phyloP scores from a whole-genome alignment of 1,140 invertebrate species.

The Sminthurides bifidus region DNA sequence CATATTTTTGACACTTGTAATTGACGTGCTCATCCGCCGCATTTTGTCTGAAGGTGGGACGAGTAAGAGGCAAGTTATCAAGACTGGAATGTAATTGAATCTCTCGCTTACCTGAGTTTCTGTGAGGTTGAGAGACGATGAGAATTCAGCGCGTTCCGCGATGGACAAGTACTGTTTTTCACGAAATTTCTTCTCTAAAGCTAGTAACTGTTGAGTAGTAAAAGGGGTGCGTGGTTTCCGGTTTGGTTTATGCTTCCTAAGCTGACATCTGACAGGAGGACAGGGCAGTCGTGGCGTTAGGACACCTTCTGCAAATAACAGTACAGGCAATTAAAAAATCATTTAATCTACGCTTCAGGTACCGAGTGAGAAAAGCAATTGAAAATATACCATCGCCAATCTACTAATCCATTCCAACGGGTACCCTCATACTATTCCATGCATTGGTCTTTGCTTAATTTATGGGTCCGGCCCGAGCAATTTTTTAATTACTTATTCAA shows the following conservation, averaged over 20 bases:
- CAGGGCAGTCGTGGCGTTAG: slow-evolving; percentile 35
- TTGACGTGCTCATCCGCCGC: too few species aligned
- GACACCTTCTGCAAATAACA: slow-evolving; percentile 31
- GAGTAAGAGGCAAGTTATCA: too few species aligned
- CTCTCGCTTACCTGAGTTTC: slow-evolving; percentile 46
- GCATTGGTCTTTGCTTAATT: too few species aligned
- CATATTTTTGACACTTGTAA: too few species aligned
- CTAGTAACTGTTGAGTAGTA: slow-evolving; percentile 51
- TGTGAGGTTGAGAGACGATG: slow-evolving; percentile 47
- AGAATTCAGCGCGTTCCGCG: slow-evolving; percentile 54
- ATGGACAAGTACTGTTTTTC: slow-evolving; percentile 54
- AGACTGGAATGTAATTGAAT: too few species aligned
- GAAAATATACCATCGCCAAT: too few species aligned
- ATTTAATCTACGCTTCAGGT: too few species aligned
- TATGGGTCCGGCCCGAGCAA: too few species aligned
- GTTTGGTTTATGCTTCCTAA: slow-evolving; percentile 56
- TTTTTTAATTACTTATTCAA: too few species aligned
- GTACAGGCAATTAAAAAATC: background rate
- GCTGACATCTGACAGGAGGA: slow-evolving; percentile 45
- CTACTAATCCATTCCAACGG: too few species aligned
- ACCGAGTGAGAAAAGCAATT: background rate
- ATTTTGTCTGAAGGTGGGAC: too few species aligned
- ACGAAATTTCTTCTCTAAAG: slow-evolving; percentile 51
- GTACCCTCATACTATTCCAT: too few species aligned
- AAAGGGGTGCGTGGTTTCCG: slow-evolving; percentile 55